These are phyloP conservation scores for Asbolus verrucosus DNA, from an alignment of 1,140 invertebrate species.

Conservation along the genomic window DNA sequence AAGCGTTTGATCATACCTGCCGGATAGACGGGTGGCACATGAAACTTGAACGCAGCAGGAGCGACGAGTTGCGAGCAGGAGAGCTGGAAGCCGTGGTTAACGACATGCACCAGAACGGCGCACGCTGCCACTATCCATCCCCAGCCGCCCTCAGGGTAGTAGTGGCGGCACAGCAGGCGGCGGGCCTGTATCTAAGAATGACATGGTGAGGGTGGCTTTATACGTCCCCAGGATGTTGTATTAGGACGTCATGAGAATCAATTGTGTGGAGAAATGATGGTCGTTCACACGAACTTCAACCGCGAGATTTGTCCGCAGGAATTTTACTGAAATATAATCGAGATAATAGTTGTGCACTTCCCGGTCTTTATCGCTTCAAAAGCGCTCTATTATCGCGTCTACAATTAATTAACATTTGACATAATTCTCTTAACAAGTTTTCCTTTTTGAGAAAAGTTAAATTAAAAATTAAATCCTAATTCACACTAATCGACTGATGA, in stretches of 20 bases:
- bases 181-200: conserved; percentile 59
- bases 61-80: conserved; percentile 69
- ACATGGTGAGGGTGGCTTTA: conserved; percentile 7
- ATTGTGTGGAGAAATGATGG: conserved; percentile 34
- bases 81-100: conserved; percentile 75
- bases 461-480: too few species aligned
- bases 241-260: conserved; percentile 24
- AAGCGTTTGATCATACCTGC: conserved; percentile 58
- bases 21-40: conserved; percentile 59
- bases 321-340: not conserved
- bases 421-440: too few species aligned
- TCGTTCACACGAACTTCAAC: not conserved
- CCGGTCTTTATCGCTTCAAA: too few species aligned
- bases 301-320: not conserved
- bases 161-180: conserved; percentile 69
- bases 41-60: conserved; percentile 67
- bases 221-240: conserved; percentile 2
- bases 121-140: conserved; percentile 81
- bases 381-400: too few species aligned
- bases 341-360: too few species aligned
- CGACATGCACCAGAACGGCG: conserved; percentile 73
- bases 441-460: too few species aligned
- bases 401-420: too few species aligned
- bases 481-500: too few species aligned
- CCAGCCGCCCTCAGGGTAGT: conserved; percentile 86